Base-by-base conservation (phyloP, 2,888 invertebrate genomes). In the Chrysodeixis includens region DNA sequence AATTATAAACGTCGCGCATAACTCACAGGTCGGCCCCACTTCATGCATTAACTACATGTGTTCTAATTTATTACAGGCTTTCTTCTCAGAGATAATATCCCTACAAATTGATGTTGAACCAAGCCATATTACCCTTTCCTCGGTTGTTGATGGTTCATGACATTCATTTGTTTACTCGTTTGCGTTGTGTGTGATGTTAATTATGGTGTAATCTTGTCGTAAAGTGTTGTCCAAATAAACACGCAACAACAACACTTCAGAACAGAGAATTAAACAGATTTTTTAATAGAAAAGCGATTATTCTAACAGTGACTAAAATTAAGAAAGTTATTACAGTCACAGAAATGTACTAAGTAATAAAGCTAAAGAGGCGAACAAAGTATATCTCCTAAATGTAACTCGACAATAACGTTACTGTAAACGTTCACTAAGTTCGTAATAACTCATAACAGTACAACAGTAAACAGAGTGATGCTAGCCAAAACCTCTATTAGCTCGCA, bases 1-100 rank as follows among this genome's bases (percentile, higher is more conserved):
- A 86, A 86, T 85, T 84, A 84, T 79, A 82, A 79, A 80, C 73
- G 79, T 74, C 77, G 73, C 70, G 58, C 74, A 80, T 81, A 76
- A 80, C 61, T 83, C 63, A 73, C 65, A 54, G 57, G 55, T 69
- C 68, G 71, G 71, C 63, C 74, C 68, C 78, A 79, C 76, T 77
- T 81, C 82, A 74, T 83, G 79, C 83, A 84, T 86, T 83, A 86
- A 81, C 68, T 78, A 80, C 81, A 83, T 71, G 18, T 18, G 46
- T 30, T 49, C 46, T 49, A 49, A 20, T 30, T 49, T 30, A 51
- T 55, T 35, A 55, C 35, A 20, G 32, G 32, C 35, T 55, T 55
- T 55, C 32, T 55, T 55, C 46, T 55, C 26, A 9, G 51, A 59
- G 60, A 69, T 74, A 73, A 52, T 74, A 69, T 74, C 49, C 62